A percentile compares a stretch with the other conserved stretches of the same genome.
Conservation (phyloP, 2,888 invertebrate genomes). For the Dryadula phaetusa region DNA sequence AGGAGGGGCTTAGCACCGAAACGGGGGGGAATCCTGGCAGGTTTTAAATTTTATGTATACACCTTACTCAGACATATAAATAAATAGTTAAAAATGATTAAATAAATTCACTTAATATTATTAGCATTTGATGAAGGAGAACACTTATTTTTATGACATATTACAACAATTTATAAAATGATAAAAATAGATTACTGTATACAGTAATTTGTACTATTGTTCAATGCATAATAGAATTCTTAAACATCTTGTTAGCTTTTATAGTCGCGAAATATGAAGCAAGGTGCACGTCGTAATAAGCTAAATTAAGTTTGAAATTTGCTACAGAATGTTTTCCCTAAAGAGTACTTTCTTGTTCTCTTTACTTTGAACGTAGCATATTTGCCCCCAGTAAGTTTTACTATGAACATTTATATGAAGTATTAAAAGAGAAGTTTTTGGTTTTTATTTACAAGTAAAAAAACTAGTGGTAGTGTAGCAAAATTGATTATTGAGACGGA, state of each 20-base stretch:
- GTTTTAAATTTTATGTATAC: no score
- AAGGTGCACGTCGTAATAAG: constrained; percentile 31
- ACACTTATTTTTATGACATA: no score
- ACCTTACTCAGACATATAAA: no score
- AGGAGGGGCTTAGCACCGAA: no score
- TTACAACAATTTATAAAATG: no score
- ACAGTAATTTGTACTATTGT: neutral
- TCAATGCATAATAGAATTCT: constrained; percentile 8
- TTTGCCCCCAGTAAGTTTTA: constrained; percentile 11
- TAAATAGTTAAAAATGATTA: no score
- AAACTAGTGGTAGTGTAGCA: no score
- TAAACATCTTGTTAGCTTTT: constrained; percentile 22
- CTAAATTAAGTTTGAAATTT: constrained; percentile 32
- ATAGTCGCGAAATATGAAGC: constrained; percentile 25
- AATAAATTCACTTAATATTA: no score
- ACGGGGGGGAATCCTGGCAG: no score
- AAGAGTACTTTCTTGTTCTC: constrained; percentile 22
- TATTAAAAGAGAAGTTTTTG: neutral
- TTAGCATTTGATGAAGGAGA: no score
- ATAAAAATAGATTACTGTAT: neutral
- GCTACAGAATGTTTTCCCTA: constrained; percentile 23
- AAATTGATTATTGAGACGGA: no score
- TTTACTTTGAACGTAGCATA: constrained; percentile 13
- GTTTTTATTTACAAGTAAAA: neutral
- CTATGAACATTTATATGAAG: neutral